Evolutionary conservation across 2,797 vertebrate species (phyloP), one percentile per base, ranked within the genome.

Genomic region (Jordanella pulchra): DNA sequence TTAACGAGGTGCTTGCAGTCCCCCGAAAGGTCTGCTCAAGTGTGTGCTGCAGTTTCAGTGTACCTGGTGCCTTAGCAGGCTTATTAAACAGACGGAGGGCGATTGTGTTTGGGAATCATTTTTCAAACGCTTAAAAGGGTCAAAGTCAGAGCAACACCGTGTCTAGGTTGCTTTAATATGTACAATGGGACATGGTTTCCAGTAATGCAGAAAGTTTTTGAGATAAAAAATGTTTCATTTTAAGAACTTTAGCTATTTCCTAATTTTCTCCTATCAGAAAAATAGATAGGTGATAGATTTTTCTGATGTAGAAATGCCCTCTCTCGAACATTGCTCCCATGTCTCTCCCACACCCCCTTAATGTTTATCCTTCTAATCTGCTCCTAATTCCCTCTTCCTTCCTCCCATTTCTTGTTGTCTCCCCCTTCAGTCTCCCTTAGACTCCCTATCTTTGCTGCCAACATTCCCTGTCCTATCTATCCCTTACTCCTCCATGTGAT

Each of bases 361-460:
- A 68, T 92, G 84, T 91, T 91, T 87, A 87, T 85, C 74, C 63
- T 82, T 77, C 84, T 89, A 92, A 93, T 91, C 91, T 89, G 23
- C 51, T 25, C 78, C 72, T 90, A 87, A 89, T 84, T 89, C 86
- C 82, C 72, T 78, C 84, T 91, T 90, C 89, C 88, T 90, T 89
- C 88, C 86, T 89, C 85, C 86, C 72, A 66, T 74, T 78, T 69
- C 61, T 83, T 69, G 82, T 81, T 69, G 56, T 82, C 78, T 83
- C 78, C 10, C 77, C 76, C 76, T 67, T 75, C 72, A 63, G 81
- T 79, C 81, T 87, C 88, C 81, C 76, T 50, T 82, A 86, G 58
- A 67, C 86, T 90, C 89, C 68, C 82, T 66, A 27, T 82, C 69
- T 74, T 67, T 72, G 67, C 61, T 89, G 87, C 89, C 82, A 86